Evolutionary conservation across 2,113 vertebrate genomes (phyloP), one percentile per base, ranked within the genome.

Genomic region (Brachypodius melanocephalos): DNA sequence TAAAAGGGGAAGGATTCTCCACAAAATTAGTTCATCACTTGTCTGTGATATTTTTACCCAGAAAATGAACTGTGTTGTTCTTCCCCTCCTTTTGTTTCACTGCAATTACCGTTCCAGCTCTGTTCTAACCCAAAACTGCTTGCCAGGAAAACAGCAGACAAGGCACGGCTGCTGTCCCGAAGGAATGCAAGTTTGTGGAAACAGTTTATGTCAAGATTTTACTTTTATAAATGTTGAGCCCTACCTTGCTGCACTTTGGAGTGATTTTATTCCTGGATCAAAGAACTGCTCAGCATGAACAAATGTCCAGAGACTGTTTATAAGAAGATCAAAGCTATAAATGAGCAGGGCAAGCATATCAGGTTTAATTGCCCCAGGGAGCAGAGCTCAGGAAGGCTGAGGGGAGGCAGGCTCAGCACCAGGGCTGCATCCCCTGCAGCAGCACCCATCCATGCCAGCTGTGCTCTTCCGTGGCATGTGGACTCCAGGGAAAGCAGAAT

Each of bases 221-320:
- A 67, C 48, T 91, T 88, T 81, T 81, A 40, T 74, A 74, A 90
- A 25, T 68, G 54, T 87, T 89, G 76, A 93, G 57, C 57, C 34
- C 42, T 93, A 68, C 80, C 72, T 95, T 89, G 72, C 86, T 90
- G 76, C 65, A 52, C 29, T 92, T 95, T 38, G 73, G 57, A 85
- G 62, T 42, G 59, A 54, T 93, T 90, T 95, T 81, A 58, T 85
- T 91, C 71, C 45, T 69, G 58, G 93, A 89, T 87, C 89, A 95
- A 89, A 95, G 87, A n/a, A 82, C 54, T 76, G 67, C 62, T 95
- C 87, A 87, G 86, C 63, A 31, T 21, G 88, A 94, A 88, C 84
- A 89, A 91, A 85, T 38, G 54, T 81, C 87, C 74, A 82, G 81
- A 62, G 94, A 95, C 71, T 95, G 74, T 92, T 95, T 94, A 79